Conservation (phyloP, 2,888 invertebrate genomes). For the Germaria angustata region DNA sequence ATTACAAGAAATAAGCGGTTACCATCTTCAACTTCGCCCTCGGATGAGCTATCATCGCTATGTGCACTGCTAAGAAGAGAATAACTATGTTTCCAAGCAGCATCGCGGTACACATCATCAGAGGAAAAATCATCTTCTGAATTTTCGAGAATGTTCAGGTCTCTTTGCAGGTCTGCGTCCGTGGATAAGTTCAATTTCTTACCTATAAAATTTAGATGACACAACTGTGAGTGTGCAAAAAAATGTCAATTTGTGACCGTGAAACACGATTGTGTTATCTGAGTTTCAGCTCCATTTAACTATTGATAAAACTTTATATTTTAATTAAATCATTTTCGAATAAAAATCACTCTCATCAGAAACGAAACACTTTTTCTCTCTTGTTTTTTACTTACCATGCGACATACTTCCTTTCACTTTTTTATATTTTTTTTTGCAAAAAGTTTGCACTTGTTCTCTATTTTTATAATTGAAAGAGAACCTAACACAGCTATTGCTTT, state of each 20-base stretch:
- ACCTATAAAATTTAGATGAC: constrained; percentile 28
- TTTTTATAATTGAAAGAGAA: constrained; percentile 23
- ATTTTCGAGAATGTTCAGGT: neutral
- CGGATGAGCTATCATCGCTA: no score
- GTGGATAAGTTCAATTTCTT: constrained; percentile 14
- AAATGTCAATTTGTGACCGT: constrained; percentile 30
- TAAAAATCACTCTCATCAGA: constrained; percentile 40
- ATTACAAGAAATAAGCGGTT: constrained; percentile 19
- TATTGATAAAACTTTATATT: no score
- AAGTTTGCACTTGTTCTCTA: constrained; percentile 23
- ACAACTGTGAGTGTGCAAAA: constrained; percentile 36
- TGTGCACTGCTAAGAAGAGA: no score
- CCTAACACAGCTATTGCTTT: constrained; percentile 36
- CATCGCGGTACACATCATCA: constrained; percentile 34
- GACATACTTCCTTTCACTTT: no score
- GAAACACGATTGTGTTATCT: constrained; percentile 37
- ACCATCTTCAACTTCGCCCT: no score
- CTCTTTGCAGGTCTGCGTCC: neutral
- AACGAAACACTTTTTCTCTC: constrained; percentile 31
- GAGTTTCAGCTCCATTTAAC: constrained; percentile 27
- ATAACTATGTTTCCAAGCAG: no score
- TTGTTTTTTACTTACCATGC: no score
- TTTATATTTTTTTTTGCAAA: constrained; percentile 27
- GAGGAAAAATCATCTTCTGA: neutral
- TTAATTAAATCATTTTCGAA: constrained; percentile 24